phyloP scores from a whole-genome alignment of 2,888 invertebrate genomes.

The Helleia helle region DNA sequence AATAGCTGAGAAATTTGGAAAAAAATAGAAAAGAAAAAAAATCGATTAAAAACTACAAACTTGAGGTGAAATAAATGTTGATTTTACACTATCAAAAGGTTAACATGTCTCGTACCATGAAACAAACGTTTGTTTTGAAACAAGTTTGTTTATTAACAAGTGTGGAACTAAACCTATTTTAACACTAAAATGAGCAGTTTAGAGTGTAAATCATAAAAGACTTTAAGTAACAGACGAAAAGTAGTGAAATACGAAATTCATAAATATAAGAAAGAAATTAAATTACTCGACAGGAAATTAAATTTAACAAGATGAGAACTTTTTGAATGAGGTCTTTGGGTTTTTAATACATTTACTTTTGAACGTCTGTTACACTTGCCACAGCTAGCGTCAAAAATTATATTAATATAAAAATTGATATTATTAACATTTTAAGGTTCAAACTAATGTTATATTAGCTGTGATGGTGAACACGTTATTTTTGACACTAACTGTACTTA shows the following conservation, averaged over 20 bases:
- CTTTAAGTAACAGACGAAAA: conserved; percentile 13
- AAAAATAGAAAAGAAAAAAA: conserved; percentile 13
- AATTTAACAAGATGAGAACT: neutral
- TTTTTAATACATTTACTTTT: conserved; percentile 3
- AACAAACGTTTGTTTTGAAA: too few relatives aligned
- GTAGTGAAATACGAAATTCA: conserved; percentile 13
- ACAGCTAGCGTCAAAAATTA: neutral
- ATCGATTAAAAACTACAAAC: neutral
- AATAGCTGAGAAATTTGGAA: conserved; percentile 16
- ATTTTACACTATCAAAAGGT: too few relatives aligned
- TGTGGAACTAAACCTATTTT: too few relatives aligned
- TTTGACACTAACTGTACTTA: neutral
- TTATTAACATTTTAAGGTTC: too few relatives aligned
- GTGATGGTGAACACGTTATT: neutral
- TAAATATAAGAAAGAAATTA: neutral
- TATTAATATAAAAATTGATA: neutral
- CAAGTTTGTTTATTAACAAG: too few relatives aligned
- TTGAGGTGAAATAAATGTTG: too few relatives aligned
- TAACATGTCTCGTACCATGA: too few relatives aligned
- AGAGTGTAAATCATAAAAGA: too few relatives aligned
- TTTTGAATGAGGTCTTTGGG: conserved; percentile 8
- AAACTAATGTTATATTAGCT: neutral
- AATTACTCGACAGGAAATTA: neutral
- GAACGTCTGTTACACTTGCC: neutral
- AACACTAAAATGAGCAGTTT: too few relatives aligned